Evolutionary conservation across 2,113 vertebrate genomes (phyloP).

Genomic region (Clarias magur): DNA sequence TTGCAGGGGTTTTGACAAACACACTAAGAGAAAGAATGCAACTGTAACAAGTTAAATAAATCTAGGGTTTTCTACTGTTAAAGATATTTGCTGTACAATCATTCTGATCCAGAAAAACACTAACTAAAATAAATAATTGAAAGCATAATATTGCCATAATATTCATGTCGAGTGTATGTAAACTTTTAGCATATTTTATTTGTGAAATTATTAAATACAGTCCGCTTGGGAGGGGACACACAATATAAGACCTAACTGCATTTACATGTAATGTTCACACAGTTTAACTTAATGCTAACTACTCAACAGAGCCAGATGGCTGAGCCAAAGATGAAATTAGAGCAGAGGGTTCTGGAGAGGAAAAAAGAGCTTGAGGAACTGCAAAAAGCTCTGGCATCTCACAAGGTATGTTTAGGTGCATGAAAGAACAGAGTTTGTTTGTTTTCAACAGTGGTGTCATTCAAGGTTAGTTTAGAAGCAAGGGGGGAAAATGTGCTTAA

Average conservation of each 20-base stretch:
- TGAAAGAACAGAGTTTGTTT: not conserved
- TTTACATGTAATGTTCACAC: slow-evolving; percentile 23
- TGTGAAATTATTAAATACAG: not conserved
- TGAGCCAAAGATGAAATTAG: slow-evolving; percentile 62
- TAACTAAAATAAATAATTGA: no score
- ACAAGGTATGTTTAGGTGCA: slow-evolving; percentile 59
- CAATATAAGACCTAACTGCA: not conserved
- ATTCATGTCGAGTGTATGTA: no score
- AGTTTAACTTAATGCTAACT: not conserved
- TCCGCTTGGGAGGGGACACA: not conserved
- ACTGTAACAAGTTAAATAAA: no score
- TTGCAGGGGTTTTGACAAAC: no score
- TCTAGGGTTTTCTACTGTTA: no score
- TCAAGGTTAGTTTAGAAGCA: no score
- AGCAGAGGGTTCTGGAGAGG: slow-evolving; percentile 58
- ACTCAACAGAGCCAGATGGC: slow-evolving; percentile 21
- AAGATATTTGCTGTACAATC: no score
- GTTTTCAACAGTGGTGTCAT: no score
- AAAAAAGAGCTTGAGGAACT: slow-evolving; percentile 66
- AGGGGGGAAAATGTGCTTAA: no score
- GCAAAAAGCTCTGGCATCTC: slow-evolving; percentile 60
- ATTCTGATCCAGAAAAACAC: no score
- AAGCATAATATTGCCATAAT: no score
- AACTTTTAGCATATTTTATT: not conserved
- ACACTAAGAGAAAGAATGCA: no score